A percentile compares a stretch with the other conserved stretches of the same genome.
Evolutionary conservation across 2,797 vertebrate species (phyloP).

Genomic region (Danio kyathit): DNA sequence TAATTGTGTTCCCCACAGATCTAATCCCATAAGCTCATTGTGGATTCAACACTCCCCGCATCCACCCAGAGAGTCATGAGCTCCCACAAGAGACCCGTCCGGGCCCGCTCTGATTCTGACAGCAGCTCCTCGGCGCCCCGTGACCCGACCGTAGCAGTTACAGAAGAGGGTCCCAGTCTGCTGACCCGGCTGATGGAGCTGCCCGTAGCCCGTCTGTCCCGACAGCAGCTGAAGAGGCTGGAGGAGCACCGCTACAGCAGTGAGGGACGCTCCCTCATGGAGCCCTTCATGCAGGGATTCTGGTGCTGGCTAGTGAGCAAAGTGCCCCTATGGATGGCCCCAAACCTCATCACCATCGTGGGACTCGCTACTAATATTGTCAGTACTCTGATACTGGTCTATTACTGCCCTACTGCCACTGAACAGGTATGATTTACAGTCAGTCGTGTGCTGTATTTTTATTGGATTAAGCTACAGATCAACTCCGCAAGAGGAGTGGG

Average conservation of each 20-base stretch:
- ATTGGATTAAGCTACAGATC: neutral
- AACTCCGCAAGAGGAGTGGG: neutral
- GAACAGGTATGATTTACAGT: slow-evolving; percentile 86
- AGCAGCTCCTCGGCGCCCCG: neutral
- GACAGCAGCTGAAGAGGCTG: slow-evolving; percentile 84
- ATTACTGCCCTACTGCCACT: slow-evolving; percentile 95
- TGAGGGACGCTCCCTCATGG: slow-evolving; percentile 82
- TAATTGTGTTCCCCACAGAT: slow-evolving; percentile 24
- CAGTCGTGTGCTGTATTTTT: neutral
- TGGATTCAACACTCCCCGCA: neutral
- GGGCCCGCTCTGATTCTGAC: neutral
- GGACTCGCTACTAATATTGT: slow-evolving; percentile 94
- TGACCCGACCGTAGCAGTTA: slow-evolving; percentile 2
- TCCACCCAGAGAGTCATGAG: slow-evolving; percentile 20
- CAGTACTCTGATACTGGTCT: slow-evolving; percentile 92
- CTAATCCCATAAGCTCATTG: slow-evolving; percentile 18
- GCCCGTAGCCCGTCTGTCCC: slow-evolving; percentile 81
- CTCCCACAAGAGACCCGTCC: slow-evolving; percentile 28
- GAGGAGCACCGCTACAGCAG: slow-evolving; percentile 89
- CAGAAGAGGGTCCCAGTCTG: slow-evolving; percentile 65
- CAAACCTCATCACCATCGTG: slow-evolving; percentile 95
- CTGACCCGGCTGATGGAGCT: slow-evolving; percentile 82
- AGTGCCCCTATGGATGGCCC: slow-evolving; percentile 94
- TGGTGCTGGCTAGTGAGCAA: slow-evolving; percentile 95
- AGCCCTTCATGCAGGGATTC: slow-evolving; percentile 85